Evolutionary conservation across 2,113 vertebrate species (phyloP).

Genomic region (Hippocampus mohnikei): DNA sequence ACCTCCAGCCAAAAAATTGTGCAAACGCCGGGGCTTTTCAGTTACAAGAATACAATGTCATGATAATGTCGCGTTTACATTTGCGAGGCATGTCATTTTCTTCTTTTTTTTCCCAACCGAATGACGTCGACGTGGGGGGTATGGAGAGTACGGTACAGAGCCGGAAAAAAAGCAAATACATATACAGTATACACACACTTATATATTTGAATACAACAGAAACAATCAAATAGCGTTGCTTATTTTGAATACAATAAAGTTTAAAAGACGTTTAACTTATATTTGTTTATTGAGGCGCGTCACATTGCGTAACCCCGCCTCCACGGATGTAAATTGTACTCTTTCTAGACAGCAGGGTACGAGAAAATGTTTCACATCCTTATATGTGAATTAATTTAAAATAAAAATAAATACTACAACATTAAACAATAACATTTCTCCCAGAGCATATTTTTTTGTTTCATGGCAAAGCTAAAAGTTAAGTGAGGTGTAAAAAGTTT

Average conservation of each 20-base stretch:
- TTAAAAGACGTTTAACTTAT: neutral
- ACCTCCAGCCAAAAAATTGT: constrained; percentile 13
- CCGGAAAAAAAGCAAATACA: neutral
- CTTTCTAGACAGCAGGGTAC: too few relatives aligned
- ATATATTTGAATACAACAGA: neutral
- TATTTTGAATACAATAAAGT: too few relatives aligned
- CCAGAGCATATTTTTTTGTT: too few relatives aligned
- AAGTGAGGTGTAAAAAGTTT: too few relatives aligned
- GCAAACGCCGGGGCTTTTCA: neutral
- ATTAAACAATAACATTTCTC: too few relatives aligned
- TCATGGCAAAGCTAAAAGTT: too few relatives aligned
- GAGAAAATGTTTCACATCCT: too few relatives aligned
- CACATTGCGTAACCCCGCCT: neutral
- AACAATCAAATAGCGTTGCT: neutral
- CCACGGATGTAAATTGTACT: too few relatives aligned
- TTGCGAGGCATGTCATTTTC: constrained; percentile 10
- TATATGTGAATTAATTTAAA: too few relatives aligned
- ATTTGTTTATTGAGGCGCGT: neutral
- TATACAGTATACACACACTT: too few relatives aligned
- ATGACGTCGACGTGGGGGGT: constrained; percentile 19
- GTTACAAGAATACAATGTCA: neutral
- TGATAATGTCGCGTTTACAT: constrained; percentile 6
- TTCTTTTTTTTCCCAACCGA: neutral
- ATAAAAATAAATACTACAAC: too few relatives aligned
- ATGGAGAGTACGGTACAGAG: neutral